Evolutionary conservation across 2,888 invertebrate genomes (phyloP).

Genomic region (Tenthredo mesomela): DNA sequence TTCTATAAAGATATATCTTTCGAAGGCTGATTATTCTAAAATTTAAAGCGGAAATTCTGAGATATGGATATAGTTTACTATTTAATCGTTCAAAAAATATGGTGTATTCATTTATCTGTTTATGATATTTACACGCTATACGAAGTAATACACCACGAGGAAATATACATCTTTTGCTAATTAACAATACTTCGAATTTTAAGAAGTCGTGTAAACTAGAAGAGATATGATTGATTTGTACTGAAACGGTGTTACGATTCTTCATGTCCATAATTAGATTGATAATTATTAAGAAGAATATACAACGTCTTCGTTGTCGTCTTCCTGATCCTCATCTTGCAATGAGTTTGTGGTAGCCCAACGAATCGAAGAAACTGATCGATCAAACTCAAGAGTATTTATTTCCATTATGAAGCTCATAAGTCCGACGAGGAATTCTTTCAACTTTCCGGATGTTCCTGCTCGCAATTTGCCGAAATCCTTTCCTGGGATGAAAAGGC

Average conservation of each 20-base stretch:
- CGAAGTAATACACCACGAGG: not conserved
- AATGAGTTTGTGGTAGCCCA: constrained; percentile 66
- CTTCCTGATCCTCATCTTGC: constrained; percentile 59
- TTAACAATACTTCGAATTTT: not conserved
- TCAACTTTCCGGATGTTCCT: constrained; percentile 71
- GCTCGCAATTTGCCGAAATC: constrained; percentile 69
- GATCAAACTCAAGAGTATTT: constrained; percentile 69
- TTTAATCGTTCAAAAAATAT: not conserved
- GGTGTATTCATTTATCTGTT: not conserved
- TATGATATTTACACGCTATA: not conserved
- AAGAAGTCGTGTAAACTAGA: not conserved
- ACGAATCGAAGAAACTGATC: constrained; percentile 66
- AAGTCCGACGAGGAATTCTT: constrained; percentile 70
- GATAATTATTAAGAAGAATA: not conserved
- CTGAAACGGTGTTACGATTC: constrained; percentile 9
- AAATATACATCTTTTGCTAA: not conserved
- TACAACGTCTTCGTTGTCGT: constrained; percentile 53
- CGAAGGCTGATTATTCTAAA: too few species aligned
- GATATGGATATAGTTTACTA: too few species aligned
- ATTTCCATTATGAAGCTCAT: constrained; percentile 73
- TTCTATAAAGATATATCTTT: too few species aligned
- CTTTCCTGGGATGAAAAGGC: constrained; percentile 63
- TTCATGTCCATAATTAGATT: not conserved
- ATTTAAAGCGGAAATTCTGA: too few species aligned
- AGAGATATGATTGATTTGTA: constrained; percentile 14